Evolutionary conservation across 2,797 vertebrate species (phyloP), one percentile per base, ranked within the genome.

Genomic region (Cryptoprocta ferox): DNA sequence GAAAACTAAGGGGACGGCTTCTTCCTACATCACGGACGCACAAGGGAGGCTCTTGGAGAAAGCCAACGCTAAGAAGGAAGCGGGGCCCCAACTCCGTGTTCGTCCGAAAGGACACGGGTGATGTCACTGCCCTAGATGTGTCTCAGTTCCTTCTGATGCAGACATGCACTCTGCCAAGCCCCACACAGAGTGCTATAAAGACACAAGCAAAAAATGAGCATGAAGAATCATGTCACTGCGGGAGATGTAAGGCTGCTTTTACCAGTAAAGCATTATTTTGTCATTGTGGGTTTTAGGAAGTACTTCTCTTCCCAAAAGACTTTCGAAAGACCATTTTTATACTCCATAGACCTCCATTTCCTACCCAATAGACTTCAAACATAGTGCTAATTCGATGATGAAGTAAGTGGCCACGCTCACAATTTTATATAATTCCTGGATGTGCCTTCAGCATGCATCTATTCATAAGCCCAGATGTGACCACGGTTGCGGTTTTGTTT

Each of bases 51-150:
- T 73, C 80, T 7, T 35, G 7, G 61, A 61, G 45, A 42, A 61
- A 50, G 39, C 6, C 3, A 6, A 32, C 1, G 7, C 39, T 11
- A n/a, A 10, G 28, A 56, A 1, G 9, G 56, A 6, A 16, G 16
- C 35, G 12, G 24, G 6, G 11, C 18, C 19, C 63, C 6, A 6
- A 1, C 24, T 82, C 75, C 6, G 39, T 0, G 39, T 90, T 35
- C 2, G 1, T 2, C 6, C 0, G 0, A 35, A 92, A 84, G 76
- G 11, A 18, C 1, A 30, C 6, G 10, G 5, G 70, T 0, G 37
- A 30, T 1, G 4, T 6, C 53, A 2, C 26, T 18, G 19, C 12
- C 13, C 42, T 26, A 12, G 28, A 68, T 4, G 2, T 10, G 61
- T 32, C 48, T 70, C 56, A 30, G 48, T 11, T 48, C 63, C 26